Conservation (phyloP, 2,888 invertebrate genomes). For the Zonitis immaculata region DNA sequence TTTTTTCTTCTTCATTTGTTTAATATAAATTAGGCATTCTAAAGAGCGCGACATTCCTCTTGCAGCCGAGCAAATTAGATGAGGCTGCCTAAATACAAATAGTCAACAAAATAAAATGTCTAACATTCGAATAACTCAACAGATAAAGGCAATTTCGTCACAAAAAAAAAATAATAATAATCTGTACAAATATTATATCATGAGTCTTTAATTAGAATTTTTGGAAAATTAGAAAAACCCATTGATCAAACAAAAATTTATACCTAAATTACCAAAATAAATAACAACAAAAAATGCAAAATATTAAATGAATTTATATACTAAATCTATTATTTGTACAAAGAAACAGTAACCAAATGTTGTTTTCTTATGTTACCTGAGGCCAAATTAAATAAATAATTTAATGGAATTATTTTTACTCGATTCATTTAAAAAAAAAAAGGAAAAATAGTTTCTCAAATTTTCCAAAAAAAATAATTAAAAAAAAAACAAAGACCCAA, state of each 20-base stretch:
- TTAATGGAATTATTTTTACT: background rate
- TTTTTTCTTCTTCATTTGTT: slow-evolving; percentile 31
- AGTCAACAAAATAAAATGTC: slow-evolving; percentile 46
- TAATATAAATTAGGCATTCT: slow-evolving; percentile 38
- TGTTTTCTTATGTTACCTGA: slow-evolving; percentile 10
- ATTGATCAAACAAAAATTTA: background rate
- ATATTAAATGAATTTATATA: background rate
- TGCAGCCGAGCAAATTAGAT: slow-evolving; percentile 30
- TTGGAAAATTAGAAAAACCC: background rate
- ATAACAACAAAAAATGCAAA: background rate
- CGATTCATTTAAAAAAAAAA: background rate
- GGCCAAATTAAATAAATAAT: background rate
- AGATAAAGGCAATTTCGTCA: slow-evolving; percentile 42
- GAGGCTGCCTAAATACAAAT: slow-evolving; percentile 39
- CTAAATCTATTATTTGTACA: background rate
- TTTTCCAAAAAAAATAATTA: background rate
- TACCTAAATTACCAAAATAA: background rate
- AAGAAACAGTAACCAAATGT: background rate
- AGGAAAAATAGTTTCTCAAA: too few species aligned
- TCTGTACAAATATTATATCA: slow-evolving; percentile 38
- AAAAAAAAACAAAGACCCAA: background rate
- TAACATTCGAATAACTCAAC: slow-evolving; percentile 45
- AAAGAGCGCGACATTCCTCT: slow-evolving; percentile 42
- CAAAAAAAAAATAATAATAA: too few species aligned
- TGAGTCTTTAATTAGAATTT: background rate